A percentile compares a stretch with the other conserved stretches of the same genome.
Conservation (phyloP, 2,113 vertebrate genomes). For the Catagonus wagneri region DNA sequence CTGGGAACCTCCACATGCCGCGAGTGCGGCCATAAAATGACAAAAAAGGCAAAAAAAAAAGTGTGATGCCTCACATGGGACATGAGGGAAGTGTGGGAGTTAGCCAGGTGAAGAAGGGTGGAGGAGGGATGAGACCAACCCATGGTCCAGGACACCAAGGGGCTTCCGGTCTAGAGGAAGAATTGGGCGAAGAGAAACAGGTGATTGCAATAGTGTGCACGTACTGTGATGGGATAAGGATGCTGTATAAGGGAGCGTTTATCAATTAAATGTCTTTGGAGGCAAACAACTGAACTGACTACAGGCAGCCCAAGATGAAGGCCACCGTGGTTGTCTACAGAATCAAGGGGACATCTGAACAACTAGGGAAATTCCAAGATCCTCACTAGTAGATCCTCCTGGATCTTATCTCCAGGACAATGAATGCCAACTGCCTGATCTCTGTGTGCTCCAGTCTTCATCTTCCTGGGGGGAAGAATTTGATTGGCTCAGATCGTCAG, state of each 20-base stretch:
- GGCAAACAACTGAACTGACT: not conserved
- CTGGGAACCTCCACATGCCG: too few species aligned
- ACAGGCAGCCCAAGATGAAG: constrained; percentile 15
- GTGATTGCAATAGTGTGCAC: not conserved
- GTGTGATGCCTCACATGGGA: not conserved
- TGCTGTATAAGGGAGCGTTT: not conserved
- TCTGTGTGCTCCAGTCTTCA: not conserved
- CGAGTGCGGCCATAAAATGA: too few species aligned
- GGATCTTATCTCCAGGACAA: not conserved
- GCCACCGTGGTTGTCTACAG: not conserved
- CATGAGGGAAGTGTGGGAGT: not conserved
- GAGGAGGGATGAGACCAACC: not conserved
- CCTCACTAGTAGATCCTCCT: not conserved
- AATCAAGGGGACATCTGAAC: not conserved
- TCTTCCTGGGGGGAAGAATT: not conserved
- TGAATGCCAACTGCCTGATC: not conserved
- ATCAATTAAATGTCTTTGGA: not conserved
- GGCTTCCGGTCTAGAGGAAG: not conserved
- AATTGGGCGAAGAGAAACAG: not conserved
- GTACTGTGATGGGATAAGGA: not conserved
- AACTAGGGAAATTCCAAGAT: not conserved
- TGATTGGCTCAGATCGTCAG: not conserved
- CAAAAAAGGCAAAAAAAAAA: too few species aligned
- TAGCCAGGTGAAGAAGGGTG: not conserved
- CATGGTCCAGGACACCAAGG: not conserved